Conservation (phyloP, 2,888 invertebrate species). For the Furcula furcula region DNA sequence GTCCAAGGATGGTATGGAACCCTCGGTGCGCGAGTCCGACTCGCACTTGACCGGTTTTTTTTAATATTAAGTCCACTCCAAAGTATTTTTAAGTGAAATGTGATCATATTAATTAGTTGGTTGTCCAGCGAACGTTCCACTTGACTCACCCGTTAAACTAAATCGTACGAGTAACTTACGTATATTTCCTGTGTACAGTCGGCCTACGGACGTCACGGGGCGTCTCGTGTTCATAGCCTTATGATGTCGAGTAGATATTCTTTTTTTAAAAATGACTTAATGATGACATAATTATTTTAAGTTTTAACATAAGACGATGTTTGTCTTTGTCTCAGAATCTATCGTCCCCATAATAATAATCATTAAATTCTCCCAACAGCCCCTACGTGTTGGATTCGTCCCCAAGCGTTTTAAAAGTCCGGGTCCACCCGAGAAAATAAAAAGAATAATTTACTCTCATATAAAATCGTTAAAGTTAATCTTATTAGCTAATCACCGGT, state of each 20-base stretch:
- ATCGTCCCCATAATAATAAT: no score
- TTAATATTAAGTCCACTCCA: slow-evolving; percentile 19
- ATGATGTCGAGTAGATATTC: slow-evolving; percentile 9
- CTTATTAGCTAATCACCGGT: background rate
- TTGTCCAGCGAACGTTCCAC: slow-evolving; percentile 30
- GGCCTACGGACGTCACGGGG: slow-evolving; percentile 39
- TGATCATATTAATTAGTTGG: slow-evolving; percentile 33
- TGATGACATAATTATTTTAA: no score
- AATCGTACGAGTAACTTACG: slow-evolving; percentile 26
- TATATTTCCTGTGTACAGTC: slow-evolving; percentile 37
- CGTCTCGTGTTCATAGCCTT: slow-evolving; percentile 27
- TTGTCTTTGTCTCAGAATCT: no score
- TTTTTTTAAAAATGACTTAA: no score
- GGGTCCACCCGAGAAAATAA: no score
- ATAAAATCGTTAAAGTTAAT: background rate
- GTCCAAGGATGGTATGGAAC: no score
- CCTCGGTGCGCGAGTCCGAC: no score
- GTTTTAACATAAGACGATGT: no score
- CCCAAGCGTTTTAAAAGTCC: no score
- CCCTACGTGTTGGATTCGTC: no score
- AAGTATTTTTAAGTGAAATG: slow-evolving; percentile 32
- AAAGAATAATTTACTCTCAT: background rate
- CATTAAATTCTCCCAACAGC: no score
- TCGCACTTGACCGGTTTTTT: no score
- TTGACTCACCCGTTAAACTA: slow-evolving; percentile 31